phyloP scores from a whole-genome alignment of 1,140 invertebrate genomes.

The Mesaphorura yosii region DNA sequence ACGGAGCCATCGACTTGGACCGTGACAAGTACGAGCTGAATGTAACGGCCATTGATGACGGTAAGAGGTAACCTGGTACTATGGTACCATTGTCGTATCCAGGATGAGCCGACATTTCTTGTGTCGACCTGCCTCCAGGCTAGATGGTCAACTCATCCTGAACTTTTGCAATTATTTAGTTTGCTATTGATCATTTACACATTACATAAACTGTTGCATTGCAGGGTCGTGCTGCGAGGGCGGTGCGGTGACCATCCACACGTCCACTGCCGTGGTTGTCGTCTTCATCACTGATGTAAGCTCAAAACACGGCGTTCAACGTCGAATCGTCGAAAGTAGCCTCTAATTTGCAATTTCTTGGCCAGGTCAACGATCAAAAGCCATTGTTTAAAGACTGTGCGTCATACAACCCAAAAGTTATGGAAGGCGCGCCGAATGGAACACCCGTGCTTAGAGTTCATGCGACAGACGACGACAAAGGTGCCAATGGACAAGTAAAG shows the following conservation, averaged over 20 bases:
- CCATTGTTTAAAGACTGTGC: constrained; percentile 85
- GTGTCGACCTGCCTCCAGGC: too few relatives aligned
- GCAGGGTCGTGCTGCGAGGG: constrained; percentile 82
- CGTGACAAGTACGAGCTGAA: constrained; percentile 76
- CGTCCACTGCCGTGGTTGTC: constrained; percentile 86
- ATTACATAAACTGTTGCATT: too few relatives aligned
- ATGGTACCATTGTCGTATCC: too few relatives aligned
- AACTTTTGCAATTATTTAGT: too few relatives aligned
- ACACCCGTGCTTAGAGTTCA: constrained; percentile 84
- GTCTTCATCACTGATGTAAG: constrained; percentile 94
- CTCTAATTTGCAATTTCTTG: not conserved
- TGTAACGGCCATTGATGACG: constrained; percentile 86
- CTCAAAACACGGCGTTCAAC: constrained; percentile 46
- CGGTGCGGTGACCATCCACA: constrained; percentile 72
- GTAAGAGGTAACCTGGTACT: too few relatives aligned
- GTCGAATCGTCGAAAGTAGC: not conserved
- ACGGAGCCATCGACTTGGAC: constrained; percentile 60
- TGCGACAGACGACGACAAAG: constrained; percentile 87
- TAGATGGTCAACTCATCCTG: too few relatives aligned
- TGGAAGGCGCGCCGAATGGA: constrained; percentile 82
- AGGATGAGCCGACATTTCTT: too few relatives aligned
- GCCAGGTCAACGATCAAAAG: too few relatives aligned
- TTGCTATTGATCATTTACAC: too few relatives aligned
- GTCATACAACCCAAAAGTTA: constrained; percentile 81
- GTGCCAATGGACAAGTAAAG: constrained; percentile 82